Base-by-base conservation (phyloP, 2,888 invertebrate species). In the Erebia aethiops region DNA sequence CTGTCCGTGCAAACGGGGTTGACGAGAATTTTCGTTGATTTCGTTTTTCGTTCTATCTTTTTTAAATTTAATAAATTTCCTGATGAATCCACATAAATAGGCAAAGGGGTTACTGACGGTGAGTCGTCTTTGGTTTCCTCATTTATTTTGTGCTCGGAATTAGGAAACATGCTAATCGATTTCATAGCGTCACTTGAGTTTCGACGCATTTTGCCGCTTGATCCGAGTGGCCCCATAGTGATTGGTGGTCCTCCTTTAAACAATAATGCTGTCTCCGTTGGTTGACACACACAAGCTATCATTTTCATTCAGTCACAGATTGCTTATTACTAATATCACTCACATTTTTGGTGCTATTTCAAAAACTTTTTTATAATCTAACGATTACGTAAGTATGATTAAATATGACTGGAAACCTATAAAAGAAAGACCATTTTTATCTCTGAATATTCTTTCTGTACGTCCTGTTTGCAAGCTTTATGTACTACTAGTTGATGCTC, bases 251-350 rank as follows among this genome's bases (percentile, higher is more conserved):
- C 92, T 83, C 93, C 93, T 87, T 91, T 92, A 82, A 92, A 93
- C 73, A 94, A 84, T 81, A 94, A 82, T 69, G 92, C 92, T 76
- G 95, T 94, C 81, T 95, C 95, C 78, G 94, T 90, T 74, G 95
- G 95, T 84, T 95, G 95, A 86, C 95, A 95, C 78, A 95, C 95
- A 90, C 95, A 95, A 82, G 95, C 95, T 91, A 95, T 91, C 95
- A 95, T 95, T 88, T 91, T 94, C 78, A 86, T 83, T 76, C 73
- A 72, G 79, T 86, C 89, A 87, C 86, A 79, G 77, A 76, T 80
- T 79, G 81, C 80, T 81, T 86, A 84, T 77, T 76, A 84, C 84
- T 87, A 83, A 81, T 86, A 86, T 86, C 85, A 88, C 85, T 87
- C 77, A 84, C 85, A 89, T 79, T 81, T 66, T 77, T 87, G 82